Evolutionary conservation across 2,797 vertebrate species (phyloP), one percentile per base, ranked within the genome.

Genomic region (Acanthurus lineatus): DNA sequence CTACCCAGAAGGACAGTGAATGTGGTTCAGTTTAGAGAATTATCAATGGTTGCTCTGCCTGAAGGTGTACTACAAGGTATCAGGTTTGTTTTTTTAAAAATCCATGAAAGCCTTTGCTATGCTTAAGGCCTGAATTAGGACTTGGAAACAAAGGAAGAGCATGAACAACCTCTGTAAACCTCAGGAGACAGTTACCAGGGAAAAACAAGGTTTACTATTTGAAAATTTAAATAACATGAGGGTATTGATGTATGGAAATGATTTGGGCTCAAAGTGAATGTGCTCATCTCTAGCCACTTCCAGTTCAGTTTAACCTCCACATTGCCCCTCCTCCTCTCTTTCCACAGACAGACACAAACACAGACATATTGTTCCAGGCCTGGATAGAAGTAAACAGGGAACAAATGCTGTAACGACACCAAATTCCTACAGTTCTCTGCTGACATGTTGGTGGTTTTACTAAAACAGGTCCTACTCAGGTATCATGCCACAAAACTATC

Each of bases 11-110:
- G 73, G 79, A 70, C 70, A 44, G 76, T 51, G 60, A 93, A 93
- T 91, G 76, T 94, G 94, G 89, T 94, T 94, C 87, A 78, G 78
- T 84, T 95, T 94, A 92, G 80, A 67, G 81, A 85, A 91, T 91
- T 90, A 84, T 79, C 85, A 79, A 88, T 74, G 91, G 88, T 88
- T 87, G 82, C 84, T 92, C 70, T 54, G 83, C 83, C 86, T 79
- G 61, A 82, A 90, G 83, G 85, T 88, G 78, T 69, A 76, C 72
- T 44, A 61, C 68, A 66, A 63, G 40, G 77, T 90, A 89, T 91
- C 88, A 22, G 79, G 84, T 92, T 90, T 73, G 42, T 68, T 66
- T 83, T 86, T 64, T 11, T 42, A 12, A 63, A 63, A 78, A 89
- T 85, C 81, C 82, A 88, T 64, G 61, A 77, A 88, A 85, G 70